Base-by-base conservation (phyloP, 2,113 vertebrate genomes). In the Kobus ellipsiprymnus region DNA sequence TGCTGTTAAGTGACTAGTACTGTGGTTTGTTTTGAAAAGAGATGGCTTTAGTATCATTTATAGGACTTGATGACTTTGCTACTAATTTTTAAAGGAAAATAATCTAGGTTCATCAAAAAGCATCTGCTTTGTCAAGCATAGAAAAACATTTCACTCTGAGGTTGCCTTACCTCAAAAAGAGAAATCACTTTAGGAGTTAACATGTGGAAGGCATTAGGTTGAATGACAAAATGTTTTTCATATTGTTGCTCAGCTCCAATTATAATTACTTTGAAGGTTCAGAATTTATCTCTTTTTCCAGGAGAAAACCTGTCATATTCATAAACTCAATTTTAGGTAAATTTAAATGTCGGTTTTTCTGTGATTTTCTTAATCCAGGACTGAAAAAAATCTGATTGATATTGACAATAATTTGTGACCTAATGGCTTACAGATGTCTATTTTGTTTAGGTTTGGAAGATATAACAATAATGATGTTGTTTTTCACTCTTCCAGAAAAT, bases 271-370 rank as follows among this genome's bases (percentile, higher is more conserved):
- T 95, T 12, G 74, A 93, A 89, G 83, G 87, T 44, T 94, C n/a
- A 93, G 93, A 71, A 81, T 95, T 94, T 98, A 10, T 96, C 81
- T 97, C 84, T 96, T 93, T 90, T 92, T 93, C 55, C 52, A 91
- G 94, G 93, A 94, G 91, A 90, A 93, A 95, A 97, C 21, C 19
- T 19, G 48, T 94, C 82, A 91, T 50, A 78, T 89, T 91, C 44
- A n/a, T 92, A 55, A 71, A 95, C 10, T 88, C 46, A 14, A 59
- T 95, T 97, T 88, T 95, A 96, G 80, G 52, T 93, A 86, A 78
- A 80, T 95, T 93, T 97, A 78, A 97, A 57, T 97, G 36, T 87
- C 55, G 95, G 55, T 90, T 96, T 94, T 91, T 29, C n/a, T 90
- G 27, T 84, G 46, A 74, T 97, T 96, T 84, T 93, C 55, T 93